These are phyloP conservation scores for Tetramorium simillimum DNA, from an alignment of 1,140 invertebrate species.

Conservation along the genomic window DNA sequence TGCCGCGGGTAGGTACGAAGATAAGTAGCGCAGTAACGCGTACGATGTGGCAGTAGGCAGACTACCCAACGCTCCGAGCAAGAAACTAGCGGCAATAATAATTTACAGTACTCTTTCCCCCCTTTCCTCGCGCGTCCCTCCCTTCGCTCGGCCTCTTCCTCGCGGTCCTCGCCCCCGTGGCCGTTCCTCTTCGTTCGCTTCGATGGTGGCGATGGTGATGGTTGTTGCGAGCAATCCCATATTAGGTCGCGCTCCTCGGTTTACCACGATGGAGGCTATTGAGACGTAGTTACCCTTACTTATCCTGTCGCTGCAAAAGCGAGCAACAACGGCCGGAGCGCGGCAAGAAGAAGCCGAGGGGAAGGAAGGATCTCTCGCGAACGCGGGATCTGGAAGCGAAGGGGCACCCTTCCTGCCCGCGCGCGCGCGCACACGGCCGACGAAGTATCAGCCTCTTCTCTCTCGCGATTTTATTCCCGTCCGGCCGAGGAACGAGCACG, in stretches of 20 bases:
- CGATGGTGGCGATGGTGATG: conserved; percentile 40
- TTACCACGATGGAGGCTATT: conserved; percentile 69
- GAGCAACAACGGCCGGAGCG: conserved; percentile 24
- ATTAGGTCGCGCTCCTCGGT: conserved; percentile 67
- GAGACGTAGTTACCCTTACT: conserved; percentile 73
- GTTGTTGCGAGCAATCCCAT: conserved; percentile 72
- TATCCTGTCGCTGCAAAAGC: conserved; percentile 61
- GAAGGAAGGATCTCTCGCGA: background rate
- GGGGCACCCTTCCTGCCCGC: conserved; percentile 6
- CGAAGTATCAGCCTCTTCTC: background rate
- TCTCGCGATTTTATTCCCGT: conserved; percentile 35
- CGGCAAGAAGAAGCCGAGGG: conserved; percentile 15
- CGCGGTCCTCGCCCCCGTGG: background rate
- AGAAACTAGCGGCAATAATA: conserved; percentile 75
- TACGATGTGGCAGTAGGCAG: conserved; percentile 60
- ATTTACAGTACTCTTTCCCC: conserved; percentile 69
- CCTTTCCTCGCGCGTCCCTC: conserved; percentile 1
- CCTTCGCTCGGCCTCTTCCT: conserved; percentile 14
- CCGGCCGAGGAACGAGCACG: conserved; percentile 1
- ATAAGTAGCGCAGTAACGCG: conserved; percentile 70
- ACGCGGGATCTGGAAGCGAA: conserved; percentile 41
- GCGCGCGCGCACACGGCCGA: background rate
- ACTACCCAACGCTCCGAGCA: conserved; percentile 54
- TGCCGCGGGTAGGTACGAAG: conserved; percentile 49
- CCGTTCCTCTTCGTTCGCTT: conserved; percentile 37